Conservation (phyloP, 2,888 invertebrate species). For the Reticulitermes lucifugus region DNA sequence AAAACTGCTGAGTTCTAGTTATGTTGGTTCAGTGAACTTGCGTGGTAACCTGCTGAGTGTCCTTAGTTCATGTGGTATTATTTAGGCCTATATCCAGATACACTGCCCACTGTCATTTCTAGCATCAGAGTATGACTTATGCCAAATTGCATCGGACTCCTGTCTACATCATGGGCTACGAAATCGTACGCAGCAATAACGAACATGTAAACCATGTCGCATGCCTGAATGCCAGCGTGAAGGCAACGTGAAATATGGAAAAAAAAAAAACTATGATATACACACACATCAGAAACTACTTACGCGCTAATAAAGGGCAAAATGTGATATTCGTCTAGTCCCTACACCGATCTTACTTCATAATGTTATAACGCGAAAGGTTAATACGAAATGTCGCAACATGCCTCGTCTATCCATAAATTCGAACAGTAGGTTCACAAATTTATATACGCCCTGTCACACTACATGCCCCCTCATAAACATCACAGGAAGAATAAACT, state of each 20-base stretch:
- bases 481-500: not conserved
- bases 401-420: slow-evolving; percentile 10
- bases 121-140: too few species aligned
- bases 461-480: not conserved
- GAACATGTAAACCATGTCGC: slow-evolving; percentile 27
- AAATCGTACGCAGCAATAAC: not conserved
- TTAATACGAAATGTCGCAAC: slow-evolving; percentile 7
- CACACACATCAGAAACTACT: not conserved
- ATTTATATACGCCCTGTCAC: not conserved
- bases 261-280: not conserved
- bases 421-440: not conserved
- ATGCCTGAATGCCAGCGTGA: slow-evolving; percentile 21
- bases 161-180: not conserved
- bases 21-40: too few species aligned
- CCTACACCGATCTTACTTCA: not conserved
- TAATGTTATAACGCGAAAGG: not conserved
- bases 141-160: too few species aligned
- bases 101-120: too few species aligned
- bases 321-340: not conserved
- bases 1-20: too few species aligned
- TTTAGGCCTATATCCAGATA: too few species aligned
- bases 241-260: not conserved
- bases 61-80: too few species aligned
- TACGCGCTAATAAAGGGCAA: not conserved
- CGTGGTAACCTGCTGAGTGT: too few species aligned